A percentile compares a stretch with the other conserved stretches of the same genome.
Conservation (phyloP, 30 jellyfish, hydroid and myxozoan species). For the Chironex yamaguchii region DNA sequence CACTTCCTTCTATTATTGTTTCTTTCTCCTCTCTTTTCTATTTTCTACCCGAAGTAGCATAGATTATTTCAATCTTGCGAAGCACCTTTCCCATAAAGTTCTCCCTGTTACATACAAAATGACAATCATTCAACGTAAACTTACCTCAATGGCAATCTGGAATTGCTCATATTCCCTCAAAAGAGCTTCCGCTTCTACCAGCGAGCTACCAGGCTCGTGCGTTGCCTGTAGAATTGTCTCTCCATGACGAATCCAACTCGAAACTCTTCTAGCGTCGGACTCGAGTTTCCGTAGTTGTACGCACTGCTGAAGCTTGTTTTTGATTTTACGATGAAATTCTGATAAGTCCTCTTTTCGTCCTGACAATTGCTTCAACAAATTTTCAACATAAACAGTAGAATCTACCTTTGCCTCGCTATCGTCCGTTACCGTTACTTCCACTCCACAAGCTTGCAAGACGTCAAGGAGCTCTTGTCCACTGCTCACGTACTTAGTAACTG, state of each 20-base stretch:
- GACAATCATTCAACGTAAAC: no score
- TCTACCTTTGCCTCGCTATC: slow-evolving; percentile 68
- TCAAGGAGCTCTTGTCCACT: slow-evolving; percentile 80
- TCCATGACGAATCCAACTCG: slow-evolving; percentile 96
- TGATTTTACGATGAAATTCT: slow-evolving; percentile 66
- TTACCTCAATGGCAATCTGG: slow-evolving; percentile 95
- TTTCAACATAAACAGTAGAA: slow-evolving; percentile 76
- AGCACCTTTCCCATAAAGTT: no score
- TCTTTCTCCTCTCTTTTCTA: no score
- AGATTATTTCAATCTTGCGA: no score
- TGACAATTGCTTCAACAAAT: slow-evolving; percentile 52
- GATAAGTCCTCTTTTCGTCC: slow-evolving; percentile 67
- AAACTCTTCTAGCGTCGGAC: slow-evolving; percentile 93
- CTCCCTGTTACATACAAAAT: no score
- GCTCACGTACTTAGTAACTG: slow-evolving; percentile 33
- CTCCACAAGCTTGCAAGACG: slow-evolving; percentile 80
- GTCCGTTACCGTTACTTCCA: slow-evolving; percentile 80
- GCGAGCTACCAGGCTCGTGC: slow-evolving; percentile 91
- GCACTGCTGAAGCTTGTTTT: slow-evolving; percentile 72
- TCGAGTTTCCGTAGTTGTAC: slow-evolving; percentile 84
- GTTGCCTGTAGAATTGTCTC: slow-evolving; percentile 91
- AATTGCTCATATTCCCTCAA: slow-evolving; percentile 95
- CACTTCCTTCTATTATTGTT: no score
- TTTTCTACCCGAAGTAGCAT: no score
- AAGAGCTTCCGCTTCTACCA: slow-evolving; percentile 97